These are phyloP conservation scores for Aurelia aurita DNA, from an alignment of 30 jellyfish, hydroid and myxozoan genomes.

Conservation along the genomic window DNA sequence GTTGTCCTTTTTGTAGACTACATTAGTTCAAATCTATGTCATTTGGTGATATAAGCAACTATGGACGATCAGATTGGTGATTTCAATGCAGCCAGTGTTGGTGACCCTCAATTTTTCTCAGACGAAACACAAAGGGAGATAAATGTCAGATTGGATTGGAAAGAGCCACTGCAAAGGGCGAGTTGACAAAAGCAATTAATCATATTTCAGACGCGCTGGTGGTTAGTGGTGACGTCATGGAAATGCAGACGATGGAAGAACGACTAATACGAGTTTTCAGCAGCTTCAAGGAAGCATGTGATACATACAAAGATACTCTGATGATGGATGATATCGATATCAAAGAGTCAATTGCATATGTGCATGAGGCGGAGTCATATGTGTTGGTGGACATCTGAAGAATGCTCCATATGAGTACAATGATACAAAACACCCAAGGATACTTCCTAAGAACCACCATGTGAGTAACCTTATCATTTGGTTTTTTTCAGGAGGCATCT, in stretches of 20 bases:
- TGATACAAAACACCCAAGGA: constrained; percentile 2
- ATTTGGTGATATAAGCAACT: neutral
- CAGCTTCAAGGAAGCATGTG: too few species aligned
- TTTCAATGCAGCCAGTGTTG: neutral
- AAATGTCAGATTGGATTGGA: constrained; percentile 1
- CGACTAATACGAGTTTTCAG: too few species aligned
- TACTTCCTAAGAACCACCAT: constrained; percentile 28
- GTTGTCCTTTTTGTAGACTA: neutral
- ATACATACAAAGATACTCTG: too few species aligned
- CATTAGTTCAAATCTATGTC: neutral
- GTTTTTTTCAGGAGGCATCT: constrained; percentile 24
- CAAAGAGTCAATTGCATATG: too few species aligned
- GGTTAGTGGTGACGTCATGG: too few species aligned
- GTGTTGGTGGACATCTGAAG: constrained; percentile 36
- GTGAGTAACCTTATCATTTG: constrained; percentile 7
- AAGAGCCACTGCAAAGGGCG: too few species aligned
- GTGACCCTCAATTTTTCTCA: neutral
- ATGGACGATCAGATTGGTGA: constrained; percentile 1
- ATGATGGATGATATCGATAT: too few species aligned
- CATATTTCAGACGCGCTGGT: too few species aligned
- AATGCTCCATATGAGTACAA: constrained; percentile 9
- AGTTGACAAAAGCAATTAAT: too few species aligned
- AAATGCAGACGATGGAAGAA: too few species aligned
- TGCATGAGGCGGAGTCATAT: constrained; percentile 16
- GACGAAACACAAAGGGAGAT: neutral